Evolutionary conservation across 35 echinoderm and acorn worm genomes (phyloP).

Genomic region (Patiria miniata): DNA sequence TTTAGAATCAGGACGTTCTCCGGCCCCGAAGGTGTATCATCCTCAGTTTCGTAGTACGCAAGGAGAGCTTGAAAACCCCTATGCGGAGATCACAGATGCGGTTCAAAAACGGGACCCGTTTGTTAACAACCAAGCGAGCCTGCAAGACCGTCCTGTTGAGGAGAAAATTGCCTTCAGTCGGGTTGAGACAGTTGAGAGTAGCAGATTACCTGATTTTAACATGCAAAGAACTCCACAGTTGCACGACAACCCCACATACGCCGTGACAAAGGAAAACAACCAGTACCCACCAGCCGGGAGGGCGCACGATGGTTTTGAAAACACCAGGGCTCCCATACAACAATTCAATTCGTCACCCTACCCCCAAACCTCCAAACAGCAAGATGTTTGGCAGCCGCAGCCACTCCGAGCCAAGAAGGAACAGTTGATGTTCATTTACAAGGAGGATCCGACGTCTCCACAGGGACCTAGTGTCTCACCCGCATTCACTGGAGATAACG

Average conservation of each 20-base stretch:
- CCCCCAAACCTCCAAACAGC: background rate
- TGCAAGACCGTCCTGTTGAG: slow-evolving; percentile 19
- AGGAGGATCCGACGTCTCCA: slow-evolving; percentile 19
- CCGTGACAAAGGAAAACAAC: background rate
- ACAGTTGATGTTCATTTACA: slow-evolving; percentile 33
- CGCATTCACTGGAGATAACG: background rate
- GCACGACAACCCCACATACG: slow-evolving; percentile 53
- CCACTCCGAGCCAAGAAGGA: slow-evolving; percentile 57
- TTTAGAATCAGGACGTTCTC: background rate
- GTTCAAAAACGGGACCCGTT: background rate
- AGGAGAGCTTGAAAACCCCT: slow-evolving; percentile 52
- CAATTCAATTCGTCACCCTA: background rate
- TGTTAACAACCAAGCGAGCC: background rate
- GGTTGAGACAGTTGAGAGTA: background rate
- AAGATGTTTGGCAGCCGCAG: slow-evolving; percentile 38
- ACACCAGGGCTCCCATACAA: background rate
- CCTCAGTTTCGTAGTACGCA: slow-evolving; percentile 2
- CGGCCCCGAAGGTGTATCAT: background rate
- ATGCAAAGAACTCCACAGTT: slow-evolving; percentile 27
- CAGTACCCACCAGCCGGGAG: background rate
- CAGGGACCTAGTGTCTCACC: background rate
- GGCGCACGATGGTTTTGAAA: background rate
- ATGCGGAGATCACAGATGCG: slow-evolving; percentile 57
- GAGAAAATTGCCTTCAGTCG: slow-evolving; percentile 19
- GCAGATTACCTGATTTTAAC: background rate